phyloP scores from a whole-genome alignment of 2,113 vertebrate genomes.

The Alosa alosa region DNA sequence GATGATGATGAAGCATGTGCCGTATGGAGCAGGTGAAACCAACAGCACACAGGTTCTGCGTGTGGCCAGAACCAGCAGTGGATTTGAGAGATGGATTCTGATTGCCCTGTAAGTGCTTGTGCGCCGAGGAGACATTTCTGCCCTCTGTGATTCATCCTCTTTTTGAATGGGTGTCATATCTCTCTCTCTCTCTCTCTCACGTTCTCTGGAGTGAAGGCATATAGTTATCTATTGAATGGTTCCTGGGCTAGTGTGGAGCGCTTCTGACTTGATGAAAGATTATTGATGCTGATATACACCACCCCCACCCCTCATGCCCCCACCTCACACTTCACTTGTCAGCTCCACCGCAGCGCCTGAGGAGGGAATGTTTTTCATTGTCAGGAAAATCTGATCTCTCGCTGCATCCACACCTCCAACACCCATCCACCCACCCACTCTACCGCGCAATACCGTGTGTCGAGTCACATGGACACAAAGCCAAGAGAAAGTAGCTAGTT shows the following conservation, averaged over 20 bases:
- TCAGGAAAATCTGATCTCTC: conserved; percentile 68
- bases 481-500: not conserved
- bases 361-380: conserved; percentile 69
- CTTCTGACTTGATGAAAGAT: conserved; percentile 73
- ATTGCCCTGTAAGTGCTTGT: conserved; percentile 3
- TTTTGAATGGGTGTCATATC: not conserved
- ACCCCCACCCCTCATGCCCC: conserved; percentile 50
- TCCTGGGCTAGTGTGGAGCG: conserved; percentile 59
- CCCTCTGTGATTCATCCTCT: not conserved
- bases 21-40: not conserved
- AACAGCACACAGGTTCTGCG: not conserved
- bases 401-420: conserved; percentile 22
- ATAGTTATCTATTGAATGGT: conserved; percentile 72
- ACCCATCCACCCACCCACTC: not conserved
- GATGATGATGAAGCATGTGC: not conserved
- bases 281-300: conserved; percentile 74
- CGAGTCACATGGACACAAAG: not conserved
- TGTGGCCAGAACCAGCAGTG: not conserved
- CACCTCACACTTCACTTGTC: conserved; percentile 52
- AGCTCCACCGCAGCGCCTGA: conserved; percentile 46
- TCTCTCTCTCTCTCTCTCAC: conserved; percentile 31
- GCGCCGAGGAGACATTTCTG: not conserved
- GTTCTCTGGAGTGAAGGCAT: conserved; percentile 64
- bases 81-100: conserved; percentile 12
- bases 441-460: not conserved